A percentile compares a stretch with the other conserved stretches of the same genome.
Conservation (phyloP, 2,113 vertebrate species). For the Nibea albiflora region DNA sequence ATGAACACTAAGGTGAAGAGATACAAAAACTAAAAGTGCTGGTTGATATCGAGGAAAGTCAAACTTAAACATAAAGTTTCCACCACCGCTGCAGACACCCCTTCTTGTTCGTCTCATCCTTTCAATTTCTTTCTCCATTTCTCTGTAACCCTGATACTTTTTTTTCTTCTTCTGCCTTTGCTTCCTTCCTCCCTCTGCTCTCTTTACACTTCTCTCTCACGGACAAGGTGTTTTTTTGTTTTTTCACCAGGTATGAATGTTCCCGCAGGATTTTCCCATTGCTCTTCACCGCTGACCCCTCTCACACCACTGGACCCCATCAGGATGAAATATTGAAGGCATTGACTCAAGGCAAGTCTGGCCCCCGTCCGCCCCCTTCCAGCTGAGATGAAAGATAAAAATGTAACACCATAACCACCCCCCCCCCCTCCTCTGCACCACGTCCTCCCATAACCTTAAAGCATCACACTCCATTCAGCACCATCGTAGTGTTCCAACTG, state of each 20-base stretch:
- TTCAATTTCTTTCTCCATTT: constrained; percentile 30
- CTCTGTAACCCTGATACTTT: constrained; percentile 14
- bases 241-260: constrained; percentile 47
- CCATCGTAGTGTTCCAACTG: not conserved
- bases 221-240: constrained; percentile 18
- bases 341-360: no score
- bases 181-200: constrained; percentile 3
- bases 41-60: not conserved
- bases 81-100: not conserved
- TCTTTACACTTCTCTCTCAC: constrained; percentile 4
- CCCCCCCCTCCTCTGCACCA: not conserved
- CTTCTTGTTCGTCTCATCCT: constrained; percentile 9
- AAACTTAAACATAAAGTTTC: not conserved
- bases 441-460: constrained; percentile 22
- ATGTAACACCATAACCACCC: constrained; percentile 17
- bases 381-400: constrained; percentile 64
- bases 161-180: not conserved
- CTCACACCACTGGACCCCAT: constrained; percentile 61
- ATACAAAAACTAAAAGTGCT: not conserved
- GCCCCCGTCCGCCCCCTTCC: constrained; percentile 6
- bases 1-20: not conserved
- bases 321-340: constrained; percentile 75
- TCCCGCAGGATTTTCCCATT: constrained; percentile 23
- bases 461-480: constrained; percentile 13
- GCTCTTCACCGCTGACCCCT: constrained; percentile 67